These are phyloP conservation scores for Tortricodes alternella DNA, from an alignment of 2,888 invertebrate genomes.

Conservation along the genomic window DNA sequence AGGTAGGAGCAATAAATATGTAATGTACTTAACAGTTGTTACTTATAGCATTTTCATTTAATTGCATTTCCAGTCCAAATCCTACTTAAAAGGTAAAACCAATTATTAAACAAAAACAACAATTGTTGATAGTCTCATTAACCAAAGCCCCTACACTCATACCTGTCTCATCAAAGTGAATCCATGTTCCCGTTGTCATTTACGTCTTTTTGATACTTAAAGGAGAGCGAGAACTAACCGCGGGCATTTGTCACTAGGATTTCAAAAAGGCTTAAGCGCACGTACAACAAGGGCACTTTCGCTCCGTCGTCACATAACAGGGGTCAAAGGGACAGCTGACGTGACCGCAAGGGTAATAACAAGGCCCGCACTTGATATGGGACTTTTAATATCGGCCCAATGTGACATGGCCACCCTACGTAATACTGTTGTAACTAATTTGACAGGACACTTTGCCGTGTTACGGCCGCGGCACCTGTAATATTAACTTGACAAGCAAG, in stretches of 20 bases:
- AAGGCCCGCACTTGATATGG: conserved; percentile 52
- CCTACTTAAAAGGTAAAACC: neutral
- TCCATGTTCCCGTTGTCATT: neutral
- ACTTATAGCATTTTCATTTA: no score
- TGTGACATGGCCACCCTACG: conserved; percentile 45
- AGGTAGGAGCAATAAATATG: no score
- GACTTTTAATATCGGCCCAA: conserved; percentile 61
- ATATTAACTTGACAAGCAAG: conserved; percentile 39
- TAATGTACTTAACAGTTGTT: no score
- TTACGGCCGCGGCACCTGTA: conserved; percentile 38
- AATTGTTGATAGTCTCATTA: conserved; percentile 7
- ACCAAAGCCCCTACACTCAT: neutral
- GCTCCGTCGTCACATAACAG: conserved; percentile 45
- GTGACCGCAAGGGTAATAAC: conserved; percentile 55
- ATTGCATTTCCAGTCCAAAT: neutral
- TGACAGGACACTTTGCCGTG: conserved; percentile 45
- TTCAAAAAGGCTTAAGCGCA: conserved; percentile 2
- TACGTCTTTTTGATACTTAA: neutral
- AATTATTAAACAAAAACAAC: conserved; percentile 1
- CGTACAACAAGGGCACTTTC: conserved; percentile 2
- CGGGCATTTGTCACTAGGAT: neutral
- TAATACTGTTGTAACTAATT: conserved; percentile 46
- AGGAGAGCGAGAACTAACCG: neutral
- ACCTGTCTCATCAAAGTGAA: neutral
- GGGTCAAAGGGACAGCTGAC: conserved; percentile 62